Percentiles rank a stretch among this genome's conserved stretches.
Conservation (phyloP, 2,888 invertebrate genomes). For the Pristionchus exspectatus region DNA sequence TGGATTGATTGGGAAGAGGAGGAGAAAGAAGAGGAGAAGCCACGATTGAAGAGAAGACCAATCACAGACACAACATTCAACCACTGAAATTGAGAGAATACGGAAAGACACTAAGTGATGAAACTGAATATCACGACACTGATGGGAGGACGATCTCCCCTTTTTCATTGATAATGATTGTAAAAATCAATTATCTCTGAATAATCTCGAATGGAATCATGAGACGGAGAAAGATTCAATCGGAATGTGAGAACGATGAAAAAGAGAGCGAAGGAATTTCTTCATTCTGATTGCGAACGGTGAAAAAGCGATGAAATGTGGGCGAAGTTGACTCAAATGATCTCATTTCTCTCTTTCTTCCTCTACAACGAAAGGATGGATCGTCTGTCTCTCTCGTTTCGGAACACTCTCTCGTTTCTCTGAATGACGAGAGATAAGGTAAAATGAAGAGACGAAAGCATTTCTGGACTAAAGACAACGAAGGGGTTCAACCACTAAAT, state of each 20-base stretch:
- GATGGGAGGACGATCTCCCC: neutral
- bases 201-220: neutral
- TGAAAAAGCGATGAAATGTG: conserved; percentile 29
- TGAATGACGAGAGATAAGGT: no score
- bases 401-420: no score
- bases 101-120: neutral
- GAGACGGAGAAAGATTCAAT: neutral
- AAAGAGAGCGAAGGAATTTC: conserved; percentile 30
- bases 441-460: neutral
- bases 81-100: conserved; percentile 1
- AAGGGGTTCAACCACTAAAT: neutral
- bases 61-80: conserved; percentile 44
- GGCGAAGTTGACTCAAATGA: neutral
- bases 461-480: neutral
- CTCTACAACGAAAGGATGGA: no score
- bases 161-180: neutral
- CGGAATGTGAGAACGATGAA: neutral
- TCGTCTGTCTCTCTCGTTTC: no score
- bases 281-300: conserved; percentile 15
- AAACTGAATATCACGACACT: neutral
- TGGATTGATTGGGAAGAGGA: neutral
- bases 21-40: conserved; percentile 36
- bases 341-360: neutral
- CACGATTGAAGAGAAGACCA: conserved; percentile 24
- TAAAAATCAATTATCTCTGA: no score